Evolutionary conservation across 2,113 vertebrate genomes (phyloP).

Genomic region (Tachycineta bicolor): DNA sequence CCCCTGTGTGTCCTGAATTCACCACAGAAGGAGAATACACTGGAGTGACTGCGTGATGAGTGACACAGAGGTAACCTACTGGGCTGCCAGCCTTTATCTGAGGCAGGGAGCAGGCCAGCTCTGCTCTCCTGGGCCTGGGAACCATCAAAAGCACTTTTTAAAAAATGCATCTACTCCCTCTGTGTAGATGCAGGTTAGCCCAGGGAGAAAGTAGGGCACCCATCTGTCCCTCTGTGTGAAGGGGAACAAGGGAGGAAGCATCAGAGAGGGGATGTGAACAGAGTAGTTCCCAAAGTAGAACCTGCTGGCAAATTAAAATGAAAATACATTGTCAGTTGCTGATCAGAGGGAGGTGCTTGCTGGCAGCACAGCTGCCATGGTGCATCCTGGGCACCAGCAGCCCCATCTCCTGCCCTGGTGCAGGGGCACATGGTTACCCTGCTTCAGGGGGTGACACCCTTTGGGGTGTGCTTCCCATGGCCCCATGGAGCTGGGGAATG

Average conservation of each 20-base stretch:
- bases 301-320: neutral
- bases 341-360: rapidly evolving
- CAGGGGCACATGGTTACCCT: rapidly evolving
- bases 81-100: neutral
- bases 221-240: neutral
- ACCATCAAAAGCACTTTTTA: neutral
- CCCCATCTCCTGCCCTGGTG: rapidly evolving
- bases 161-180: neutral
- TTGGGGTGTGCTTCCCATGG: neutral
- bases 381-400: neutral
- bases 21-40: neutral
- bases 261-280: neutral
- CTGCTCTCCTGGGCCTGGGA: neutral
- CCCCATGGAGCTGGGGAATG: neutral
- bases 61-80: rapidly evolving
- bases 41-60: neutral
- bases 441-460: neutral
- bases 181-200: rapidly evolving
- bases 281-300: neutral
- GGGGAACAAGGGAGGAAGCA: neutral
- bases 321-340: neutral
- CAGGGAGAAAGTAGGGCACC: neutral
- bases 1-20: rapidly evolving
- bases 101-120: neutral
- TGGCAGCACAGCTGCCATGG: neutral